Base-by-base conservation (phyloP, 2,888 invertebrate species). In the Spodoptera picta region DNA sequence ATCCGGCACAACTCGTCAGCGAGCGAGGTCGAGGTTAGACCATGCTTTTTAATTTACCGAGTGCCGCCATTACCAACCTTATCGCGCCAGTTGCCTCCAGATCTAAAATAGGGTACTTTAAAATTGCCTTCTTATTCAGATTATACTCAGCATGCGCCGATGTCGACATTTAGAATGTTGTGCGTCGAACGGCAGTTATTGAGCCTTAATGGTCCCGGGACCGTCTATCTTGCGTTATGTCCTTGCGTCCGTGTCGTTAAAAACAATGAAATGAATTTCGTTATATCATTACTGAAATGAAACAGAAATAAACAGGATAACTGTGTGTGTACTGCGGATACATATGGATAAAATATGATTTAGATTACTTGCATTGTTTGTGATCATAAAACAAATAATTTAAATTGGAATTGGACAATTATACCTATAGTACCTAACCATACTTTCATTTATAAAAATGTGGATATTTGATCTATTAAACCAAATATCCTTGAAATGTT, bases 11-110 rank as follows among this genome's bases (percentile, higher is more conserved):
- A 87, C 84, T 86, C 80, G 81, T 77, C 79, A 73, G 68, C 73
- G 65, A 80, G 76, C 79, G 83, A 77, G 80, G 83, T 67, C 76
- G 73, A 84, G 87, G 83, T 85, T 83, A 77, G 80, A 76, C 83
- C 83, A 81, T 87, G 87, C 85, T 89, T 91, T 91, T 92, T 92
- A 90, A 92, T 92, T 90, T 89, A 89, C 87, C 84, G 83, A 90
- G 88, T 87, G 87, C 84, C 83, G 82, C 86, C 84, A 88, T 90
- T 90, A 87, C 85, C 77, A 75, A 77, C 86, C 82, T 88, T 90
- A 90, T 90, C 90, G 86, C 75, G 71, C 81, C 85, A 81, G 83
- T 83, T 81, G 85, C 83, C 83, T 83, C 80, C 82, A 86, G 85
- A 89, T 89, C 90, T 86, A 76, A 87, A 89, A 87, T 87, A 85